Evolutionary conservation across 2,888 invertebrate genomes (phyloP), one percentile per base, ranked within the genome.

Genomic region (Drosophila multiciliata): DNA sequence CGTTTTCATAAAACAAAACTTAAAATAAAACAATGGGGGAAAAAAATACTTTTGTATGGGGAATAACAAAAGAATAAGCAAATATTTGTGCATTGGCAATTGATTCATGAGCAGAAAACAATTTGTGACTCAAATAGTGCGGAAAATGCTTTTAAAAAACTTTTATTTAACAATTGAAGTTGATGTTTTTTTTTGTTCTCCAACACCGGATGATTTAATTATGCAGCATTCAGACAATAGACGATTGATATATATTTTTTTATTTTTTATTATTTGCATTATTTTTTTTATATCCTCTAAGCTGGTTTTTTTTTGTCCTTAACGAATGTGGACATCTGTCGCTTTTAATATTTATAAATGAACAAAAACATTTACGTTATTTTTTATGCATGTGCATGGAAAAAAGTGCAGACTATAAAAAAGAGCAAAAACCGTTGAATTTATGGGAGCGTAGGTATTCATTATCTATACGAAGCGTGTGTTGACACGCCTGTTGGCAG

Each of bases 51-150:
- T 26, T 17, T 36, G 1, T 38, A 20, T 42, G 23, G 26, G n/a
- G 52, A 50, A 66, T 36, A 66, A 68, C 32, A 48, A 54, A 53
- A 38, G 32, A 60, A 59, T 66, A 65, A 62, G 38, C 61, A 65
- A 75, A 64, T 59, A 62, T 65, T 66, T 68, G 66, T 59, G 50
- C 72, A 80, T 65, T 65, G 70, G 64, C 75, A 72, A 87, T 87
- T 87, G 90, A 87, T 89, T 89, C 74, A 75, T 87, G 74, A 65
- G 83, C 86, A 48, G 64, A 71, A 80, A 88, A 78, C 90, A 77
- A 74, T 86, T 85, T 83, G 45, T 38, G 73, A 58, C 57, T 80
- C 88, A 86, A 86, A 86, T 88, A 89, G 88, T 90, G 81, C 81
- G 89, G 86, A 86, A 89, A 80, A 82, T 70, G 75, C 58, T 57